Percentiles rank a stretch among this genome's conserved stretches.
Evolutionary conservation across 2,888 invertebrate genomes (phyloP).

Genomic region (Punctoribates punctum): DNA sequence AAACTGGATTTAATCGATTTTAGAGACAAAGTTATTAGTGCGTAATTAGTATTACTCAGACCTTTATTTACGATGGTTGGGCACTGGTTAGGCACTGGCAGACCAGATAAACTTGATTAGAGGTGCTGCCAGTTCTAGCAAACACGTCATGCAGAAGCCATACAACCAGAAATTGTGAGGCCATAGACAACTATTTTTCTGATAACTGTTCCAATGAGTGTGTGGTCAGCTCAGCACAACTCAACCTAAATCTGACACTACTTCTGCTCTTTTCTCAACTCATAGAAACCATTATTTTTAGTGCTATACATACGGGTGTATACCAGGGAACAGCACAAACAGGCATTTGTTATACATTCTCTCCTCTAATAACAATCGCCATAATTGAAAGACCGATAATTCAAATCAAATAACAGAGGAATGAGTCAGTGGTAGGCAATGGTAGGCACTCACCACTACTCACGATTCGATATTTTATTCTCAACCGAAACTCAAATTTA

Average conservation of each 20-base stretch:
- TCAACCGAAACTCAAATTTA: background rate
- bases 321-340: background rate
- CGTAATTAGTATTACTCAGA: conserved; percentile 24
- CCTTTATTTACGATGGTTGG: conserved; percentile 24
- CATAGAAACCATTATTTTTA: background rate
- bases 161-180: background rate
- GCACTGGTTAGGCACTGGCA: conserved; percentile 27
- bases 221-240: conserved; percentile 10
- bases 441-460: background rate
- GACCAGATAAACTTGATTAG: conserved; percentile 30
- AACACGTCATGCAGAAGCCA: conserved; percentile 31
- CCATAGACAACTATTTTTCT: background rate
- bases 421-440: conserved; percentile 10
- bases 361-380: conserved; percentile 21
- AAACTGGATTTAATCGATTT: conserved; percentile 20
- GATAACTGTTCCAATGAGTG: conserved; percentile 2
- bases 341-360: conserved; percentile 21
- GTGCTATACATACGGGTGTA: conserved; percentile 12
- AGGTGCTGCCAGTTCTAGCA: conserved; percentile 4
- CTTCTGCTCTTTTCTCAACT: background rate
- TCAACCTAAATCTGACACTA: conserved; percentile 17
- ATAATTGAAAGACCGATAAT: conserved; percentile 23
- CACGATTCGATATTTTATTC: background rate
- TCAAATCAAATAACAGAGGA: conserved; percentile 1
- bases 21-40: conserved; percentile 21